phyloP scores from a whole-genome alignment of 2,113 vertebrate species.

The Cochlearius cochlearius region DNA sequence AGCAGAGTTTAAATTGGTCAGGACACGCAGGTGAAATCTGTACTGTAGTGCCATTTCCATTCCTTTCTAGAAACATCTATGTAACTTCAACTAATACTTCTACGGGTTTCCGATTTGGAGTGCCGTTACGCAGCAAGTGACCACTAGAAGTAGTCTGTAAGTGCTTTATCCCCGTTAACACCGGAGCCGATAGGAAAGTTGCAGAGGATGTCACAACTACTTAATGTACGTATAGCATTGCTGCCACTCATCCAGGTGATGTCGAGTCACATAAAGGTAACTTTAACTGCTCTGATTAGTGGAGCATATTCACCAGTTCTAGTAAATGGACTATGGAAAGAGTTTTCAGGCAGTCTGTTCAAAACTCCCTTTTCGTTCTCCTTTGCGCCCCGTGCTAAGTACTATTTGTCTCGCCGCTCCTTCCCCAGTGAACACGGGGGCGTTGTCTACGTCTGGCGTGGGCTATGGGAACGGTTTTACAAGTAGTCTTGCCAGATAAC shows the following conservation, averaged over 20 bases:
- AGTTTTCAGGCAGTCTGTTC: background rate
- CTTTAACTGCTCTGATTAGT: background rate
- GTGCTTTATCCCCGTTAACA: background rate
- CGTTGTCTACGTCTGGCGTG: rapidly evolving
- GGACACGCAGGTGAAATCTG: background rate
- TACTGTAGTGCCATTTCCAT: background rate
- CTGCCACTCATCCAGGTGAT: background rate
- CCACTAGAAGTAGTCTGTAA: background rate
- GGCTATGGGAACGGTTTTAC: background rate
- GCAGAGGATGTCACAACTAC: background rate
- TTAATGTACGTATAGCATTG: background rate
- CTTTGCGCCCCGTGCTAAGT: background rate
- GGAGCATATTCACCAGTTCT: rapidly evolving
- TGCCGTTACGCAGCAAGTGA: background rate
- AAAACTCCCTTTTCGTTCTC: background rate
- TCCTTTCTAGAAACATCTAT: background rate
- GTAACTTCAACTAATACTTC: background rate
- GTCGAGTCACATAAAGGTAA: background rate
- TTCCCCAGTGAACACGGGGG: rapidly evolving
- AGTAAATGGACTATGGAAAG: background rate
- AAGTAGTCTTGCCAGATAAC: background rate
- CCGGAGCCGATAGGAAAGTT: background rate
- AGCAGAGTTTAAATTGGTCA: background rate
- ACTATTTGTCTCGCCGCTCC: background rate
- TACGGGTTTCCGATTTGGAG: background rate